A percentile compares a stretch with the other conserved stretches of the same genome.
phyloP scores from a whole-genome alignment of 2,797 vertebrate species.

The Australoheros facetus region DNA sequence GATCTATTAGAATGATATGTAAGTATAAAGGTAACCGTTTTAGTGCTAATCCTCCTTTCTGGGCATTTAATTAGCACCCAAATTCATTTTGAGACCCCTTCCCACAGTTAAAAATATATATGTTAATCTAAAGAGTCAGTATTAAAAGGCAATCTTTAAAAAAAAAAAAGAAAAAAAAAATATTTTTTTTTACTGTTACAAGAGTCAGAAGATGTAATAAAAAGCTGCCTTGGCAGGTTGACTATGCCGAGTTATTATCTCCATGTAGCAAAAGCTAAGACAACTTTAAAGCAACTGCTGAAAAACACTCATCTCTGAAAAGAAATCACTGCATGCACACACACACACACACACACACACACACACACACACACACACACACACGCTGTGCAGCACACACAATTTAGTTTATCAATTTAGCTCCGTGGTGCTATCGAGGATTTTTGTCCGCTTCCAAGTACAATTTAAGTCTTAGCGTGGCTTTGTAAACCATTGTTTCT shows the following conservation, averaged over 20 bases:
- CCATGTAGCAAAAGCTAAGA: not conserved
- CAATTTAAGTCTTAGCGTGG: constrained; percentile 17
- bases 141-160: not conserved
- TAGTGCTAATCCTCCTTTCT: not conserved
- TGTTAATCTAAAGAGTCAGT: not conserved
- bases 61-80: not conserved
- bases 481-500: constrained; percentile 42
- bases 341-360: not conserved
- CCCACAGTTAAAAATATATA: not conserved
- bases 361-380: not conserved
- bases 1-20: not conserved
- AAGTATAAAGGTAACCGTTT: not conserved
- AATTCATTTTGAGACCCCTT: not conserved
- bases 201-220: not conserved
- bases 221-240: not conserved
- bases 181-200: not conserved
- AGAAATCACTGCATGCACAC: not conserved
- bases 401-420: constrained; percentile 28
- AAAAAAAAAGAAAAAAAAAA: too few species aligned
- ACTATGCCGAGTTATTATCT: constrained; percentile 12
- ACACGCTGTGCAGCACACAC: not conserved
- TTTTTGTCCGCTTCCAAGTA: constrained; percentile 16
- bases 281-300: not conserved
- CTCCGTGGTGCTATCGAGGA: not conserved
- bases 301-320: not conserved